Evolutionary conservation across 2,888 invertebrate species (phyloP).

Genomic region (Lasioglossum villosulum): DNA sequence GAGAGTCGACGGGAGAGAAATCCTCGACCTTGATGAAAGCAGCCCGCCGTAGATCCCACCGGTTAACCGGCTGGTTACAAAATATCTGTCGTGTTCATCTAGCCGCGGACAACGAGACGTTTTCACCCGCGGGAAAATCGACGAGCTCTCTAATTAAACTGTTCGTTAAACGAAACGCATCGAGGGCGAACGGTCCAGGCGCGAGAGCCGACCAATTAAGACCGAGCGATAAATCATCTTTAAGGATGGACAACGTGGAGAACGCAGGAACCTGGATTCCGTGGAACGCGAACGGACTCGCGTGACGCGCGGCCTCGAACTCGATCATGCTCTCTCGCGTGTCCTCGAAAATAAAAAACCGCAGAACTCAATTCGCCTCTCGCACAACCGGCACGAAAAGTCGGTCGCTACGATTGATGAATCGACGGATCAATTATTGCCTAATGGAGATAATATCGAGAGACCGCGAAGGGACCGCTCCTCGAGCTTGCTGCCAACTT

Average conservation of each 20-base stretch:
- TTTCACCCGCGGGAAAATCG: constrained; percentile 59
- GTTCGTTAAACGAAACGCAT: constrained; percentile 49
- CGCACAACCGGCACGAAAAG: neutral
- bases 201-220: constrained; percentile 42
- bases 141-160: constrained; percentile 53
- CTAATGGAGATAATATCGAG: neutral
- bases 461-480: neutral
- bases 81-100: constrained; percentile 61
- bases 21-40: constrained; percentile 66
- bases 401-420: neutral
- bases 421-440: neutral
- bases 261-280: neutral
- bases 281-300: neutral
- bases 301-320: neutral
- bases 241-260: neutral
- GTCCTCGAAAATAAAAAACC: neutral
- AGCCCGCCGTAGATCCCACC: constrained; percentile 33
- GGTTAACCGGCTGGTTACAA: constrained; percentile 52
- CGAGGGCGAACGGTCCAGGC: constrained; percentile 2
- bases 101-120: constrained; percentile 40
- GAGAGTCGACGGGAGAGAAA: constrained; percentile 65
- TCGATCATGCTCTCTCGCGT: neutral
- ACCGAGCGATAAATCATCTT: constrained; percentile 45
- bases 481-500: too few relatives aligned
- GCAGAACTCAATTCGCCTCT: neutral